Evolutionary conservation across 2,797 vertebrate genomes (phyloP).

Genomic region (Oceanodroma leucorhoa): DNA sequence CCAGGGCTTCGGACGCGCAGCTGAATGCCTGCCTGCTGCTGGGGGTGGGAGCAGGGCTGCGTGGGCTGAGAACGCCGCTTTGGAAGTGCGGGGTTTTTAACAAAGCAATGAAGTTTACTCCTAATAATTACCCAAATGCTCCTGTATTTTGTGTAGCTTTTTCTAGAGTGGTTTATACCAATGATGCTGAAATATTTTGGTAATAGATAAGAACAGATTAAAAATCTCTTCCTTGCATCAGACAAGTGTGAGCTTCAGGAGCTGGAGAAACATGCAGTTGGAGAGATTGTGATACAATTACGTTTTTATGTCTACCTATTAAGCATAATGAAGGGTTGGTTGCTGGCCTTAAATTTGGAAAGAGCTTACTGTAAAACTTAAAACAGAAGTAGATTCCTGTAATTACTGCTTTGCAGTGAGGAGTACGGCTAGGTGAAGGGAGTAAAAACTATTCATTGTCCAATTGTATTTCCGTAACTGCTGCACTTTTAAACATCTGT

Average conservation of each 20-base stretch:
- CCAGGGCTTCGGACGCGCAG: background rate
- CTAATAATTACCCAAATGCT: background rate
- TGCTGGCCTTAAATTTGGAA: slow-evolving; percentile 69
- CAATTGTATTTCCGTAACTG: slow-evolving; percentile 4
- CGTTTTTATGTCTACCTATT: slow-evolving; percentile 68
- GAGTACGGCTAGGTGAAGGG: background rate
- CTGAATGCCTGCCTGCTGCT: background rate
- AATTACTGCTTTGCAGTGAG: slow-evolving; percentile 51
- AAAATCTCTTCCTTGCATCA: slow-evolving; percentile 3
- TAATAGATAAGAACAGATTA: background rate
- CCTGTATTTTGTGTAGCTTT: background rate
- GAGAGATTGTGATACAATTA: slow-evolving; percentile 58
- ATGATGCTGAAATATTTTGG: background rate
- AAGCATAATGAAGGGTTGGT: slow-evolving; percentile 65
- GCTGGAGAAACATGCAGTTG: background rate
- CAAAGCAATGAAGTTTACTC: background rate
- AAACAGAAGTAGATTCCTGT: slow-evolving; percentile 59
- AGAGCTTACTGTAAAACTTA: slow-evolving; percentile 67
- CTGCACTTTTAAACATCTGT: slow-evolving; percentile 11
- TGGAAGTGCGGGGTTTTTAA: background rate
- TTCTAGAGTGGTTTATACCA: background rate
- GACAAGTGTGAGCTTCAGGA: slow-evolving; percentile 17
- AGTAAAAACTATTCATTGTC: slow-evolving; percentile 57
- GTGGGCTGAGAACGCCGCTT: background rate
- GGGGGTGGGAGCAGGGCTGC: background rate